Percentiles rank a stretch among this genome's conserved stretches.
phyloP scores from a whole-genome alignment of 1,140 invertebrate genomes.

The Lasioglossum albipes region DNA sequence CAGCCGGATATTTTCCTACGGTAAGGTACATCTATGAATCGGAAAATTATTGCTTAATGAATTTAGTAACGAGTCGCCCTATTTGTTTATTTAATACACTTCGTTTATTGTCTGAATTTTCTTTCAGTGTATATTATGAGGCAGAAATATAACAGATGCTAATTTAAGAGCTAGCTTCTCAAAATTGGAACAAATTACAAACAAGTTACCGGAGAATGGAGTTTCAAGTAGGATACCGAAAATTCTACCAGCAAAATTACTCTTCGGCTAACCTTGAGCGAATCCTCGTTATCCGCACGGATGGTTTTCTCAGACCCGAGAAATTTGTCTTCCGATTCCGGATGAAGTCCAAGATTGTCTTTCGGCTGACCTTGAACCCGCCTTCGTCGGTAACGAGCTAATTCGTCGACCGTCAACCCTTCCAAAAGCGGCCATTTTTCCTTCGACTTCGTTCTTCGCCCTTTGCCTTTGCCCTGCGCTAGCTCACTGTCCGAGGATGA shows the following conservation, averaged over 20 bases:
- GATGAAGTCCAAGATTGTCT: conserved; percentile 68
- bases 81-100: not conserved
- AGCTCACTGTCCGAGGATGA: conserved; percentile 76
- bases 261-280: conserved; percentile 55
- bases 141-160: too few relatives aligned
- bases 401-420: conserved; percentile 81
- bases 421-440: conserved; percentile 78
- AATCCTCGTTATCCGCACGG: conserved; percentile 66
- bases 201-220: too few relatives aligned
- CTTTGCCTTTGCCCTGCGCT: conserved; percentile 67
- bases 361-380: conserved; percentile 71
- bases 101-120: not conserved
- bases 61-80: not conserved
- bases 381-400: conserved; percentile 79
- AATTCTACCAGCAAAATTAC: too few relatives aligned
- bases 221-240: too few relatives aligned
- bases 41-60: conserved; percentile 29
- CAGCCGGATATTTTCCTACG: conserved; percentile 64
- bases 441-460: conserved; percentile 58
- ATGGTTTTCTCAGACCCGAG: conserved; percentile 74
- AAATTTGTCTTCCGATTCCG: conserved; percentile 49
- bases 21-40: conserved; percentile 39
- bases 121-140: not conserved
- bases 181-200: too few relatives aligned
- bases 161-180: too few relatives aligned